Conservation (phyloP, 2,113 vertebrate species). For the Mesoclemmys tuberculata region DNA sequence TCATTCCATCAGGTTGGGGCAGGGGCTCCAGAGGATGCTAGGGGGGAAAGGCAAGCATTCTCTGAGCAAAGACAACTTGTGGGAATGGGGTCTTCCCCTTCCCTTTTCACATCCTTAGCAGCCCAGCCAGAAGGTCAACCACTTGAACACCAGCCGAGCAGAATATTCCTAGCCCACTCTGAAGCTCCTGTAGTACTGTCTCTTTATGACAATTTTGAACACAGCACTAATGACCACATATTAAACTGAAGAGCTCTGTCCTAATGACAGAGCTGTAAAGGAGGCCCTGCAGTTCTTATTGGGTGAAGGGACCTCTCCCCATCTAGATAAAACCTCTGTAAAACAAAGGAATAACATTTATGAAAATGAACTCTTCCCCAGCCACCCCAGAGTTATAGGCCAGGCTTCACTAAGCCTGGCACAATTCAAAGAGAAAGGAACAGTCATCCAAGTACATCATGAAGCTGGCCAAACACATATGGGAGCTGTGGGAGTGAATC, state of each 20-base stretch:
- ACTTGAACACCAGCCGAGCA: neutral
- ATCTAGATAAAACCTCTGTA: neutral
- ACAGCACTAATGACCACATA: constrained; percentile 54
- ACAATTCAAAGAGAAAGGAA: constrained; percentile 29
- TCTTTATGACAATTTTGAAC: constrained; percentile 44
- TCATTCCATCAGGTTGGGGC: neutral
- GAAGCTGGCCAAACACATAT: constrained; percentile 39
- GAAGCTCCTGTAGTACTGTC: constrained; percentile 8
- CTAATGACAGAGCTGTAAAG: constrained; percentile 40
- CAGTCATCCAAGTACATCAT: constrained; percentile 43
- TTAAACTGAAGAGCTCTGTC: constrained; percentile 38
- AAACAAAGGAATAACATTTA: constrained; percentile 39
- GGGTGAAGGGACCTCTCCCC: neutral
- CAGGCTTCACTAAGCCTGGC: constrained; percentile 60
- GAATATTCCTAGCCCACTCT: constrained; percentile 18
- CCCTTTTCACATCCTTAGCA: constrained; percentile 9
- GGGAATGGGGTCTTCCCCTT: neutral
- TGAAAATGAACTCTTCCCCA: constrained; percentile 54
- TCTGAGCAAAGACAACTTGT: neutral
- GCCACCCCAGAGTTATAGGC: constrained; percentile 10
- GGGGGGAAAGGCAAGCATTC: neutral
- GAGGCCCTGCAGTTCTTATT: constrained; percentile 15
- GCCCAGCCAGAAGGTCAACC: neutral
- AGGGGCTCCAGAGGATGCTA: neutral
- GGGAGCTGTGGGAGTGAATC: constrained; percentile 10